Percentiles rank a stretch among this genome's conserved stretches.
Evolutionary conservation across 1,140 invertebrate species (phyloP).

Genomic region (Daktulosphaira vitifoliae): DNA sequence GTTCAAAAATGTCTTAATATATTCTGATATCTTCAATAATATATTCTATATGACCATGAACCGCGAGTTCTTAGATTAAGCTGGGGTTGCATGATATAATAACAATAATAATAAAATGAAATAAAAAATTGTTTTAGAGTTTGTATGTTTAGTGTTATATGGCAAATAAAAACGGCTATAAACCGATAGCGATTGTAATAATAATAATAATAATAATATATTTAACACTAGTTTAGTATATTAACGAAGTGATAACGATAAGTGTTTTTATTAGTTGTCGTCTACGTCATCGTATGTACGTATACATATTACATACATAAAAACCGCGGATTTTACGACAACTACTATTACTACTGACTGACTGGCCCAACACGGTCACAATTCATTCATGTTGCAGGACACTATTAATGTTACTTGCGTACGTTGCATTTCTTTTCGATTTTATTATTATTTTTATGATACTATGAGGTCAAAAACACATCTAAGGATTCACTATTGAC

Average conservation of each 20-base stretch:
- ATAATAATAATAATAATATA: not conserved
- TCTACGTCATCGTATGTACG: too few species aligned
- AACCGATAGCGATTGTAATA: not conserved
- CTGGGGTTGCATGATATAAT: not conserved
- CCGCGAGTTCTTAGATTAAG: not conserved
- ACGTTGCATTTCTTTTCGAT: too few species aligned
- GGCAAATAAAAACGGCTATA: slow-evolving; percentile 5
- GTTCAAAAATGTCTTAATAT: too few species aligned
- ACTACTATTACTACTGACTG: not conserved
- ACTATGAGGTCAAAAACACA: too few species aligned
- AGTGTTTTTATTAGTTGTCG: slow-evolving; percentile 1
- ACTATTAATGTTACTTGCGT: too few species aligned
- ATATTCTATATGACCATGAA: not conserved
- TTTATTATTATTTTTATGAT: too few species aligned
- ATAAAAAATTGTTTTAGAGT: not conserved
- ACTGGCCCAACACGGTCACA: too few species aligned
- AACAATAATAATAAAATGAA: not conserved
- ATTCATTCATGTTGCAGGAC: too few species aligned
- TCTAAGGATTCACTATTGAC: too few species aligned
- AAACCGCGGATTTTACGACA: slow-evolving; percentile 7
- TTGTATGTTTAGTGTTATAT: not conserved
- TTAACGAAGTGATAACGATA: not conserved
- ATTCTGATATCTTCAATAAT: too few species aligned
- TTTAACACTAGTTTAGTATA: not conserved
- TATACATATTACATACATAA: not conserved